These are phyloP conservation scores for Linnaemya vulpina DNA, from an alignment of 2,888 invertebrate species.

Conservation along the genomic window DNA sequence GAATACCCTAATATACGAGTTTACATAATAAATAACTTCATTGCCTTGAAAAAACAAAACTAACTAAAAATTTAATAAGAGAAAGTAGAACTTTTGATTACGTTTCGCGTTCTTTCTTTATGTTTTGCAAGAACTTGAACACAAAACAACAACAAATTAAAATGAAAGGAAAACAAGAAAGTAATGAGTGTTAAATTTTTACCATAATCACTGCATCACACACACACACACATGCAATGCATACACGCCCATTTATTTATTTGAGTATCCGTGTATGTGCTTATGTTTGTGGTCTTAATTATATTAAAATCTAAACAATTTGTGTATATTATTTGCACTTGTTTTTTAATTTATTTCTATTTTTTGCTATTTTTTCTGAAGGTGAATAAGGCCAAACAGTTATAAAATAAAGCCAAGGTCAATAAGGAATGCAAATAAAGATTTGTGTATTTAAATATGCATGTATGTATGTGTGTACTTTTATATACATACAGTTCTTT, in stretches of 20 bases:
- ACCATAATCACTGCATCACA: slow-evolving; percentile 13
- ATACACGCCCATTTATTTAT: not conserved
- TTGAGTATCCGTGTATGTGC: not conserved
- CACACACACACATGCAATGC: not conserved
- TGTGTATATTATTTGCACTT: slow-evolving; percentile 49
- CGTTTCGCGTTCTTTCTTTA: not conserved
- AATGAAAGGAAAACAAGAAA: slow-evolving; percentile 8
- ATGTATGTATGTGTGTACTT: no score
- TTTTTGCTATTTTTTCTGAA: slow-evolving; percentile 35
- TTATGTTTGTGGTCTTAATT: slow-evolving; percentile 16
- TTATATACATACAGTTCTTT: slow-evolving; percentile 20
- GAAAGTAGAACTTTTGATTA: not conserved
- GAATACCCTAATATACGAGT: not conserved
- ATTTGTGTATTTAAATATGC: slow-evolving; percentile 8
- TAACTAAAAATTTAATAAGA: slow-evolving; percentile 8
- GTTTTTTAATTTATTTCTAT: slow-evolving; percentile 24
- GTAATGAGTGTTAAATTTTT: slow-evolving; percentile 26
- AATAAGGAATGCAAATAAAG: slow-evolving; percentile 64
- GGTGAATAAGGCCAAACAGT: slow-evolving; percentile 68
- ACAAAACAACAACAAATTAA: not conserved
- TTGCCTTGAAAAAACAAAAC: not conserved
- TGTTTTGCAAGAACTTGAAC: not conserved
- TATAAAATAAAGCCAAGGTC: slow-evolving; percentile 68
- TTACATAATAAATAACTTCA: not conserved
- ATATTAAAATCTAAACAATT: slow-evolving; percentile 55